Conservation (phyloP, 2,888 invertebrate species). For the Mythimna pallens region DNA sequence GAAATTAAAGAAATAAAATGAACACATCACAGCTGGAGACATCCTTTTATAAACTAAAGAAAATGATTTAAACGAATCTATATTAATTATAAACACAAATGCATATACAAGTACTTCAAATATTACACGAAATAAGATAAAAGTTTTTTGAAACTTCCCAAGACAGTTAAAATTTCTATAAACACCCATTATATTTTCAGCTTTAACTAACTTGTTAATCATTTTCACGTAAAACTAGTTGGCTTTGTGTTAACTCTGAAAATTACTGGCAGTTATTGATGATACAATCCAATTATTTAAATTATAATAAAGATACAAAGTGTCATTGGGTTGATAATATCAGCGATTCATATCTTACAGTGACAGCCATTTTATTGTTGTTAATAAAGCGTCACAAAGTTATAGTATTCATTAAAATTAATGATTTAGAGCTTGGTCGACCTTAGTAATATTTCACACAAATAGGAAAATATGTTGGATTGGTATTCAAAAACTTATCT, state of each 20-base stretch:
- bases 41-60: not conserved
- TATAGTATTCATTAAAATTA: not conserved
- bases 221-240: constrained; percentile 1
- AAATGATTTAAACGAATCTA: not conserved
- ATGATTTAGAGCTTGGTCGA: not conserved
- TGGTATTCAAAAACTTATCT: not conserved
- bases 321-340: constrained; percentile 6
- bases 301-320: constrained; percentile 9
- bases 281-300: constrained; percentile 13
- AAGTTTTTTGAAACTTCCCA: not conserved
- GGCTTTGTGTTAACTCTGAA: not conserved
- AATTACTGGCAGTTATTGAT: constrained; percentile 24
- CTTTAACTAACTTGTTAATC: constrained; percentile 19
- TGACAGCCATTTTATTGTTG: constrained; percentile 12
- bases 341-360: constrained; percentile 6
- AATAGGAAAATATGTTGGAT: not conserved
- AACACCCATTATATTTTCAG: constrained; percentile 31
- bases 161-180: constrained; percentile 12
- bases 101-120: constrained; percentile 11
- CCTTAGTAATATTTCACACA: not conserved
- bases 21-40: not conserved
- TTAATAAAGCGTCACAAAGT: not conserved
- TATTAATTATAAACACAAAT: not conserved
- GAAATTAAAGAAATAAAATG: constrained; percentile 14
- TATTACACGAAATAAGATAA: constrained; percentile 12